Base-by-base conservation (phyloP, 2,888 invertebrate genomes). In the Metellina segmentata region DNA sequence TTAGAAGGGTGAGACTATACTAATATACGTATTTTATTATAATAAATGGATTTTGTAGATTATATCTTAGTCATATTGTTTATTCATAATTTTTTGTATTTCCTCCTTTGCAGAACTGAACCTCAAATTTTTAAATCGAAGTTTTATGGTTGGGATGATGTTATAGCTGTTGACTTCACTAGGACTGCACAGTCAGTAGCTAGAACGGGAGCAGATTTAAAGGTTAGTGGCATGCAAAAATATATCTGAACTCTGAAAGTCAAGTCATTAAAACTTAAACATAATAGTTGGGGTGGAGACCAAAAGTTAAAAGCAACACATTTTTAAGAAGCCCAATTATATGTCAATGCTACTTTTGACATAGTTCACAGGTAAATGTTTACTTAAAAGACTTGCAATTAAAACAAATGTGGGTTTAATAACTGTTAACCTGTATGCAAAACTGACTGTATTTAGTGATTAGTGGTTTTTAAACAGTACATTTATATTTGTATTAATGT, bases 161-260 rank as follows among this genome's bases (percentile, higher is more conserved):
- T 99, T 20, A 98, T 99, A 94, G 99, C 98, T 0, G 99, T 99
- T 8, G 99, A 99, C 96, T 99, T 98, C 95, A 99, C 99, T 0
- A 96, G 99, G 93, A 99, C 99, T 0, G 99, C 99, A 0, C 99
- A 98, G 95, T 99, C 99, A 0, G 99, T 99, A 0, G 97, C 97
- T 71, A 97, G 98, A 94, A 98, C 99, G 19, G 99, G 99, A 16
- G 99, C 98, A 0, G 99, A 99, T 96, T 96, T 99, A 93, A 98
- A 96, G 94, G 95, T 94, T 79, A 74, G 69, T 89, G 9, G 7
- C 19, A 53, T 74, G 61, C 19, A 20, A 79, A 61, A 53, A 34
- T 20, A 34, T 70, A 70, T 70, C 48, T 72, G 48, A 6, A 52
- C 52, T 16, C 34, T 72, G 11, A 74, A 48, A 70, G 16, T n/a